A percentile compares a stretch with the other conserved stretches of the same genome.
Conservation (phyloP, 2,888 invertebrate species). For the Apamea epomidion region DNA sequence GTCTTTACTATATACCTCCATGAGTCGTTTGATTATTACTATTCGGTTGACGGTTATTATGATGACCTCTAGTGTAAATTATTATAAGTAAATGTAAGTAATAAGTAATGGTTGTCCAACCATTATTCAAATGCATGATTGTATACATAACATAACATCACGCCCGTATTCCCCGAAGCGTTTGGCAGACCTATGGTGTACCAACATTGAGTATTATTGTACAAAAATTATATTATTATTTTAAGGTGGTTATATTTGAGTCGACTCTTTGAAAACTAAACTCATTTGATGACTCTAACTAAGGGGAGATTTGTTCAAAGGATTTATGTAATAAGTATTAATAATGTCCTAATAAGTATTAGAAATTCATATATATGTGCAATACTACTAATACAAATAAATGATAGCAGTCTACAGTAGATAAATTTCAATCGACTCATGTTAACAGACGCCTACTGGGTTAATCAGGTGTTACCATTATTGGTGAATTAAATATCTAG, state of each 20-base stretch:
- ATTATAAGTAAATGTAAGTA: too few relatives aligned
- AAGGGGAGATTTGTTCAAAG: neutral
- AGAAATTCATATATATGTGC: too few relatives aligned
- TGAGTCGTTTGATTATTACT: neutral
- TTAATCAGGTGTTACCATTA: conserved; percentile 28
- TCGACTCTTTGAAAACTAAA: neutral
- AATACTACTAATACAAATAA: neutral
- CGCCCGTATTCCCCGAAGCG: too few relatives aligned
- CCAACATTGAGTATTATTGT: too few relatives aligned
- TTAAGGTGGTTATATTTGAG: too few relatives aligned
- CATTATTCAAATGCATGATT: too few relatives aligned
- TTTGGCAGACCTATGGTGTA: too few relatives aligned
- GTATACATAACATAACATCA: too few relatives aligned
- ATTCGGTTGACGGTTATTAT: neutral
- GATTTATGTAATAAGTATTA: neutral
- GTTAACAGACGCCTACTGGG: neutral
- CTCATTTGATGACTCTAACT: neutral
- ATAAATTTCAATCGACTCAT: neutral
- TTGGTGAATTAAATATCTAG: conserved; percentile 19
- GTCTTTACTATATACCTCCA: neutral
- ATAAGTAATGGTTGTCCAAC: too few relatives aligned
- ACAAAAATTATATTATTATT: neutral
- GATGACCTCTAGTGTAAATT: neutral
- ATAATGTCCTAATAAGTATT: too few relatives aligned
- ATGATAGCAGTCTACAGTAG: neutral